A percentile compares a stretch with the other conserved stretches of the same genome.
phyloP scores from a whole-genome alignment of 2,113 vertebrate genomes.

The Atlantisia rogersi region DNA sequence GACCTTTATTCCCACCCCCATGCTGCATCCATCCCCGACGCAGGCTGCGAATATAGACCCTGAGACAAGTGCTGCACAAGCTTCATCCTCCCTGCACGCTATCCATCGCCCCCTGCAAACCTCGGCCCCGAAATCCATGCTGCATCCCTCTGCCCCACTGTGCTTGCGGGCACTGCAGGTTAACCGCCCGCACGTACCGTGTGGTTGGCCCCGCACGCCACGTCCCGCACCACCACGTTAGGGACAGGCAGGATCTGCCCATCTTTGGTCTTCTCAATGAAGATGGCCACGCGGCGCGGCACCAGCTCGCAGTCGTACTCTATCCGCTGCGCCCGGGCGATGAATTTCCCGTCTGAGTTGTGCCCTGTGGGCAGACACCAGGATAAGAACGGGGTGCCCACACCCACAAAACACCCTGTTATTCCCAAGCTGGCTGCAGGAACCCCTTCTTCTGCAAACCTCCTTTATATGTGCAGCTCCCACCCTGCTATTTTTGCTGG shows the following conservation, averaged over 20 bases:
- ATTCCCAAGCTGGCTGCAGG: background rate
- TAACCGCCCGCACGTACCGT: constrained; percentile 73
- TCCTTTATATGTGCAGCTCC: fast-evolving
- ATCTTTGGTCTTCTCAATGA: constrained; percentile 96
- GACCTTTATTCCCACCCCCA: too few relatives aligned
- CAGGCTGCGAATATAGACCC: too few relatives aligned
- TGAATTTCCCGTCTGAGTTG: constrained; percentile 96
- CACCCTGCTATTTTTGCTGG: fast-evolving
- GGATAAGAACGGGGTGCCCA: background rate
- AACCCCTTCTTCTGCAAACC: background rate
- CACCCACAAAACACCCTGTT: fast-evolving
- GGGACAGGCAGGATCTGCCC: constrained; percentile 93
- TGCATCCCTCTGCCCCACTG: too few relatives aligned
- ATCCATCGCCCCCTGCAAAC: too few relatives aligned
- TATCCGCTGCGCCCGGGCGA: constrained; percentile 93
- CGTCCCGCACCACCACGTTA: constrained; percentile 93
- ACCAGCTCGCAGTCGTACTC: constrained; percentile 97
- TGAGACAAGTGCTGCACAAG: too few relatives aligned
- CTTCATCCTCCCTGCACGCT: too few relatives aligned
- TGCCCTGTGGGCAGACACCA: constrained; percentile 75
- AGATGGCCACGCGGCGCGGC: constrained; percentile 91
- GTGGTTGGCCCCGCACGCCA: constrained; percentile 91
- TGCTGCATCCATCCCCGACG: too few relatives aligned
- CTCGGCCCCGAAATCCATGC: too few relatives aligned
- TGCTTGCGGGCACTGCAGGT: too few relatives aligned